These are phyloP conservation scores for Oscheius sp. DNA, from an alignment of 1,140 invertebrate species.

Conservation along the genomic window DNA sequence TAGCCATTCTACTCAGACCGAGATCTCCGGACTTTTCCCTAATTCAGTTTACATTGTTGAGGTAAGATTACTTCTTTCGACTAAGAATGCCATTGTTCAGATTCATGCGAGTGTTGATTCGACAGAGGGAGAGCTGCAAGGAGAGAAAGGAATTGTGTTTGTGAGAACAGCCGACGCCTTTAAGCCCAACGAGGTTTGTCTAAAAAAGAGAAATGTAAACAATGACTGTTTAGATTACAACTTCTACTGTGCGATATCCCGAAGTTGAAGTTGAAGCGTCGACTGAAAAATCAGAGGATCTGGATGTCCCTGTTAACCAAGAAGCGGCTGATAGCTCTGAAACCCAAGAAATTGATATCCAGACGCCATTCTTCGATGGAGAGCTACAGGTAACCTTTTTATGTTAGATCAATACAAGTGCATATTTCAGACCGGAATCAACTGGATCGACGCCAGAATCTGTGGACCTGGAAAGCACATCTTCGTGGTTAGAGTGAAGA, in stretches of 20 bases:
- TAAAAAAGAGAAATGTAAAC: too few species aligned
- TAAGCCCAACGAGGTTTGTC: background rate
- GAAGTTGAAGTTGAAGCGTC: background rate
- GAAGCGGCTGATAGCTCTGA: background rate
- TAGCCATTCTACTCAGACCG: slow-evolving; percentile 7
- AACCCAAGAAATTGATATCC: background rate
- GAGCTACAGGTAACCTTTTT: too few species aligned
- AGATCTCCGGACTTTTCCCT: slow-evolving; percentile 25
- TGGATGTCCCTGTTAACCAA: background rate
- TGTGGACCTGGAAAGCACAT: background rate
- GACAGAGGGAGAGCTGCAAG: slow-evolving; percentile 50
- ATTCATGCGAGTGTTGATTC: slow-evolving; percentile 51
- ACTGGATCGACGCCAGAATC: background rate
- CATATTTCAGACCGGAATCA: slow-evolving; percentile 8
- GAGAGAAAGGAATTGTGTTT: slow-evolving; percentile 42
- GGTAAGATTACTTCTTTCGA: too few species aligned
- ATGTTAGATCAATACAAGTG: too few species aligned
- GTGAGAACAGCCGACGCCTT: slow-evolving; percentile 4
- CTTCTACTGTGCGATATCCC: too few species aligned
- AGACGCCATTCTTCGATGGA: slow-evolving; percentile 14
- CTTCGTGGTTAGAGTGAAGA: slow-evolving; percentile 14
- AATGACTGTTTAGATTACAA: too few species aligned
- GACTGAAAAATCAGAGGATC: background rate
- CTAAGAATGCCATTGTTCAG: slow-evolving; percentile 19
- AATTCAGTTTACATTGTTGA: slow-evolving; percentile 53